Conservation (phyloP, 2,113 vertebrate genomes). For the Chaetodon trifascialis region DNA sequence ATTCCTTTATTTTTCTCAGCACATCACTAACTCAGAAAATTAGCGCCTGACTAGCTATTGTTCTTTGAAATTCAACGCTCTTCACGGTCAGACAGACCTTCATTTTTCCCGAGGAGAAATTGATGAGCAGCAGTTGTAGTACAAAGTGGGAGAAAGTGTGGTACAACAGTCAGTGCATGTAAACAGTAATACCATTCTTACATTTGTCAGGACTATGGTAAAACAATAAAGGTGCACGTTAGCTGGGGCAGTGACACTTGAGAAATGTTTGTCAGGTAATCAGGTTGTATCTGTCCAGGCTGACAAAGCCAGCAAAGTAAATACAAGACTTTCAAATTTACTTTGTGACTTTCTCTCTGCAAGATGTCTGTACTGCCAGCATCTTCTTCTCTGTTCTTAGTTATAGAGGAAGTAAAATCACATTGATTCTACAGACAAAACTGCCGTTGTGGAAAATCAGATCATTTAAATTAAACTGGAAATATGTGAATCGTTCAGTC, state of each 20-base stretch:
- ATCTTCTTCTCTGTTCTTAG: background rate
- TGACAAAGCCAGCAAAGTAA: background rate
- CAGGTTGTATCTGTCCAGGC: no score
- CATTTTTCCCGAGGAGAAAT: background rate
- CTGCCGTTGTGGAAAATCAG: background rate
- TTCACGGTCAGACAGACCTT: background rate
- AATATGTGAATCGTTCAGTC: background rate
- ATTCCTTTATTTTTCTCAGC: background rate
- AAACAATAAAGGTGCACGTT: background rate
- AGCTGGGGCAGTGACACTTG: background rate
- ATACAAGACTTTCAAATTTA: background rate
- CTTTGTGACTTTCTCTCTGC: background rate
- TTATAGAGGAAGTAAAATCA: background rate
- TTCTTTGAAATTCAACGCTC: background rate
- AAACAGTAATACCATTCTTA: background rate
- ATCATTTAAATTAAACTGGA: background rate
- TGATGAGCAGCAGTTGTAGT: background rate
- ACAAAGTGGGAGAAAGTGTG: background rate
- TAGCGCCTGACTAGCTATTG: background rate
- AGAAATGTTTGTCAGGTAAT: no score
- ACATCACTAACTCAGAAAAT: background rate
- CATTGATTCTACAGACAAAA: background rate
- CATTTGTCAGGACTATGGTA: background rate
- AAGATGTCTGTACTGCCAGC: background rate
- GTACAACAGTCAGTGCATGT: background rate